These are phyloP conservation scores for Argynnis bischoffii DNA, from an alignment of 2,888 invertebrate genomes.

Conservation along the genomic window DNA sequence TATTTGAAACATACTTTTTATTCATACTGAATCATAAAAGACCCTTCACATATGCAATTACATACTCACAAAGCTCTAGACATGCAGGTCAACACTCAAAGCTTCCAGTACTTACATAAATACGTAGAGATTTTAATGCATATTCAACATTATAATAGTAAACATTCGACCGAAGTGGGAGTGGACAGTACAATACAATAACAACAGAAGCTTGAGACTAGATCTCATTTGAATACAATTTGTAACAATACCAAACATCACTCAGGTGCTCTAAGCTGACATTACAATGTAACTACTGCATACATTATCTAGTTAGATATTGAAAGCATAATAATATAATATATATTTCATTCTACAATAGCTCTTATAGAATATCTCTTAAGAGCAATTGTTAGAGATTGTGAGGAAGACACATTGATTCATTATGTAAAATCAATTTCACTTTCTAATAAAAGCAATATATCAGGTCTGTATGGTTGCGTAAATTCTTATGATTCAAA, in stretches of 20 bases:
- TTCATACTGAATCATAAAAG: too few relatives aligned
- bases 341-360: conserved; percentile 12
- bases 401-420: conserved; percentile 6
- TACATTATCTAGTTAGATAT: conserved; percentile 38
- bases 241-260: conserved; percentile 25
- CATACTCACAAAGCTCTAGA: neutral
- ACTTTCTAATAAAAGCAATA: conserved; percentile 33
- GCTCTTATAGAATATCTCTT: conserved; percentile 12
- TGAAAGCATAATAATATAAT: conserved; percentile 5
- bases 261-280: conserved; percentile 34
- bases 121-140: neutral
- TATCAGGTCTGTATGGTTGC: conserved; percentile 11
- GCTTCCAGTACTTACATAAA: neutral
- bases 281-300: conserved; percentile 42
- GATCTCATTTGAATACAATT: conserved; percentile 29
- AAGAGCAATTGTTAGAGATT: neutral
- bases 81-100: neutral
- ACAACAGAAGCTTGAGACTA: conserved; percentile 30
- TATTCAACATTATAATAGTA: conserved; percentile 7
- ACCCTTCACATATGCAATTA: neutral
- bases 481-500: conserved; percentile 21
- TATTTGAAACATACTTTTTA: too few relatives aligned
- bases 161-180: conserved; percentile 13
- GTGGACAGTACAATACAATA: conserved; percentile 13
- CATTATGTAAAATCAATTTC: conserved; percentile 19